Percentiles rank a stretch among this genome's conserved stretches.
phyloP scores from a whole-genome alignment of 2,113 vertebrate genomes.

The Nannobrachium achirus region DNA sequence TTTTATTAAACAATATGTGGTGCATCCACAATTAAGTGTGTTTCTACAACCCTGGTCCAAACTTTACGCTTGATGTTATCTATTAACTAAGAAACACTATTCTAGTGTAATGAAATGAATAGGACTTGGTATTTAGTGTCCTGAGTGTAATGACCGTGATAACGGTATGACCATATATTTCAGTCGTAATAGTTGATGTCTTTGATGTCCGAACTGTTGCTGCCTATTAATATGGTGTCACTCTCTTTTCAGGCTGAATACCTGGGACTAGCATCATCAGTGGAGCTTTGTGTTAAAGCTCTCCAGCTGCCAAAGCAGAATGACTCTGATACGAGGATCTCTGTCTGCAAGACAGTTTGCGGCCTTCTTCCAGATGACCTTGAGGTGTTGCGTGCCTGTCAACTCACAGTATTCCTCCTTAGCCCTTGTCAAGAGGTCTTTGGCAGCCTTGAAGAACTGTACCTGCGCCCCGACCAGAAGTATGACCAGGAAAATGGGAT shows the following conservation, averaged over 20 bases:
- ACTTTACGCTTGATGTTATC: no score
- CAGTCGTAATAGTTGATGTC: background rate
- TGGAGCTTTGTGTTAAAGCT: conserved; percentile 93
- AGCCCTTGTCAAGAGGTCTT: conserved; percentile 87
- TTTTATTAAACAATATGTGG: no score
- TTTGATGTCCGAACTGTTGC: background rate
- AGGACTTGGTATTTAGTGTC: background rate
- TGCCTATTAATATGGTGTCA: background rate
- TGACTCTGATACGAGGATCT: conserved; percentile 88
- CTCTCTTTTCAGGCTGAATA: conserved; percentile 82
- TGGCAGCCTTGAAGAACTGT: conserved; percentile 87
- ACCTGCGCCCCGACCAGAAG: conserved; percentile 93
- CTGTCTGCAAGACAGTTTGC: conserved; percentile 92
- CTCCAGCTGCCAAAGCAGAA: conserved; percentile 92
- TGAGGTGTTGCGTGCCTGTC: conserved; percentile 94
- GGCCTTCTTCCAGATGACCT: conserved; percentile 93
- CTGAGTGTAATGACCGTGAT: no score
- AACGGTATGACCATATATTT: no score
- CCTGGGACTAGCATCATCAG: conserved; percentile 86
- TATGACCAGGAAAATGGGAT: conserved; percentile 89
- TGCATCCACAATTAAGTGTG: no score
- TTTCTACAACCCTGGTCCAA: no score
- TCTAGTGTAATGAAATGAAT: background rate
- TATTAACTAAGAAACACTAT: no score
- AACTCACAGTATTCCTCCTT: conserved; percentile 94